Evolutionary conservation across 35 echinoderm and acorn worm species (phyloP).

Genomic region (Patiria miniata): DNA sequence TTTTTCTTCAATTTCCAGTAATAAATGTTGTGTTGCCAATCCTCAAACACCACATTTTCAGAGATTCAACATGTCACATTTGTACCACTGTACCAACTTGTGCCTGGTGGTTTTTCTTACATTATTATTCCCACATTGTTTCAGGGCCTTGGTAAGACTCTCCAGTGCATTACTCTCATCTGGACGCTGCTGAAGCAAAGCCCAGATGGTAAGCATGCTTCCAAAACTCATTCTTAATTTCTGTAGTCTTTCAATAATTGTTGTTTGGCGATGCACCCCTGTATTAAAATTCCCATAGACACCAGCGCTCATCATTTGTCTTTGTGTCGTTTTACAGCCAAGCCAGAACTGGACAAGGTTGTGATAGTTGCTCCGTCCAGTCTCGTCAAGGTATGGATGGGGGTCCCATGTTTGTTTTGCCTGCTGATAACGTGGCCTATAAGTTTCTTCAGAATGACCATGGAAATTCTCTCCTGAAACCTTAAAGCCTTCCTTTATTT

Average conservation of each 20-base stretch:
- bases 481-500: not conserved
- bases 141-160: conserved; percentile 95
- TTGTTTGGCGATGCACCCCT: too few relatives aligned
- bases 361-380: conserved; percentile 93
- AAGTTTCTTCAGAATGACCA: too few relatives aligned
- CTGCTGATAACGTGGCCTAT: too few relatives aligned
- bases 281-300: too few relatives aligned
- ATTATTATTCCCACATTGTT: not conserved
- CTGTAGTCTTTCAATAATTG: too few relatives aligned
- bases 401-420: not conserved
- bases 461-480: too few relatives aligned
- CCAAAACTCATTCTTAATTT: not conserved
- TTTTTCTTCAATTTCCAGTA: too few relatives aligned
- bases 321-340: conserved; percentile 51
- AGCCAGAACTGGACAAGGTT: conserved; percentile 79
- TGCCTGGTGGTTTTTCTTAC: too few relatives aligned
- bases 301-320: not conserved
- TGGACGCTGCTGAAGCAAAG: conserved; percentile 93
- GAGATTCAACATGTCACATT: too few relatives aligned
- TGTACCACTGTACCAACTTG: too few relatives aligned
- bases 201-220: conserved; percentile 77
- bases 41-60: not conserved
- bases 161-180: conserved; percentile 93
- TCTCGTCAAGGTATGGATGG: conserved; percentile 82
- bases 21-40: not conserved